Evolutionary conservation across 2,797 vertebrate species (phyloP), one percentile per base, ranked within the genome.

Genomic region (Amblyraja radiata): DNA sequence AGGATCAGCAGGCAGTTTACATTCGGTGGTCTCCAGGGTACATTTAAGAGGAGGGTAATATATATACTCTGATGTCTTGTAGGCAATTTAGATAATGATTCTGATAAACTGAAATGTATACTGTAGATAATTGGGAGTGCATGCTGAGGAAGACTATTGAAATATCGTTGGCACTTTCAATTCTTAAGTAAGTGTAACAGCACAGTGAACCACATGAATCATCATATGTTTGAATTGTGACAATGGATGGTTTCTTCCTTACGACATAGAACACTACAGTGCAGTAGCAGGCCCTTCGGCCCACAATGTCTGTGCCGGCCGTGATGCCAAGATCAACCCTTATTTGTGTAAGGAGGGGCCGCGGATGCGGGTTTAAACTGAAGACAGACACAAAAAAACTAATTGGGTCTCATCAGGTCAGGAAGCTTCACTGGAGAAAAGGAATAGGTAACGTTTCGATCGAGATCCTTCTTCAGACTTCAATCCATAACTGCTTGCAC

Each of bases 11-110:
- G 95, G 95, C 71, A 74, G 90, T 97, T 97, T 96, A 96, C 95
- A 95, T 96, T 95, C 94, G 94, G 93, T 94, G 94, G 95, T 96
- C 98, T 98, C 98, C 94, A 95, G 98, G 98, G 98, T 96, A 95
- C 97, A 96, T 97, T 99, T 99, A 98, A 97, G 96, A 97, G 96
- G 97, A 95, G 96, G 94, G 95, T 97, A 96, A 96, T 95, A 95
- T 95, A 92, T 92, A 96, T 96, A 95, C 94, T 96, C 95, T 97
- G 97, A 98, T 99, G 98, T 98, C 98, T 98, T 98, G 97, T 98
- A 95, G 95, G 97, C 98, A 98, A 98, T 99, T 98, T 98, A 98
- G 98, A 97, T 99, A 98, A 98, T 98, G 98, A 98, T 98, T 97
- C 96, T 97, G 97, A 97, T 98, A 98, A 98, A 98, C 97, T 97